Base-by-base conservation (phyloP, 2,113 vertebrate species). In the Rhagologus leucostigma region DNA sequence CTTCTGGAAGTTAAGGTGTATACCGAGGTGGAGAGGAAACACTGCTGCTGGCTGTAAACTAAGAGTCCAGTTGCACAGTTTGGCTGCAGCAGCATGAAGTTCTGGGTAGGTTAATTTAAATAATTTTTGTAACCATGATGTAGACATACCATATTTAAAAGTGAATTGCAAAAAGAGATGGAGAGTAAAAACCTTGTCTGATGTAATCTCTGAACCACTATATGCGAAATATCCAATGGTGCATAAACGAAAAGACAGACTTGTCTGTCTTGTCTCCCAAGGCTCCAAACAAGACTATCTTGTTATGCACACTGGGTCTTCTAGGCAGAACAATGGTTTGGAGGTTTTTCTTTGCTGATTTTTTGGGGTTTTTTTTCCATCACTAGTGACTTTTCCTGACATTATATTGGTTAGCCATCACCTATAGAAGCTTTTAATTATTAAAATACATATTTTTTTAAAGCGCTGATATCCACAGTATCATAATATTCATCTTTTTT, bases 351-450 rank as follows among this genome's bases (percentile, higher is more conserved):
- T 6, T 24, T 14, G 20, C 6, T 46, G 13, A 2, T 6, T 32
- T 46, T 57, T 24, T 2, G 6, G 6, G 2, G 0, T 0, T 11
- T 44, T 79, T 44, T 49, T 26, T 1, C 17, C 10, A 42, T 69
- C 33, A 50, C 8, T 50, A 35, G 22, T 37, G 20, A 62, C 16
- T 69, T 87, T 63, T 60, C 42, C 24, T 71, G n/a, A 29, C 12
- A 79, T 18, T 60, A 22, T 7, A 14, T n/a, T 87, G 22, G 11
- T 65, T 42, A 85, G 11, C 24, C 82, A 55, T 55, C 29, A 76
- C 16, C 21, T 19, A n/a, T 2, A 81, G 33, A 84, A 81, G 11
- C 7, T 52, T n/a, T 44, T 46, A 22, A 33, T 60, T 75, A 35
- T 35, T 44, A 82, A 90, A 68, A 85, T 57, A 37, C 1, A 1